A percentile compares a stretch with the other conserved stretches of the same genome.
phyloP scores from a whole-genome alignment of 2,888 invertebrate species.

The Drosophila lacicola region DNA sequence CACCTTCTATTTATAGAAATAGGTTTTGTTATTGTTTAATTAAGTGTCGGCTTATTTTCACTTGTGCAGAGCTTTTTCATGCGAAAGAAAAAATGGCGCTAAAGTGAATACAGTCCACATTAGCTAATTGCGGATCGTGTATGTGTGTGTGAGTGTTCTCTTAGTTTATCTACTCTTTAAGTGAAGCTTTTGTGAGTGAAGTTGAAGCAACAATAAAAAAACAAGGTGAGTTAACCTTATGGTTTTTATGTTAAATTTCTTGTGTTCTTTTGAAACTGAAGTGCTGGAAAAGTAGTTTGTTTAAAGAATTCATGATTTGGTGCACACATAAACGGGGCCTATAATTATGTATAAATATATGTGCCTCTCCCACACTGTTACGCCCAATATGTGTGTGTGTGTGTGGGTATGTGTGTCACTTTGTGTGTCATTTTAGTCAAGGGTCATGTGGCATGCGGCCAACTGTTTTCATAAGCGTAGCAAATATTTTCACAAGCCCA shows the following conservation, averaged over 20 bases:
- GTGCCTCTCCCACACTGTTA: neutral
- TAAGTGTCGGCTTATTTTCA: too few relatives aligned
- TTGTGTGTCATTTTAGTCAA: constrained; percentile 71
- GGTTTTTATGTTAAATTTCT: too few relatives aligned
- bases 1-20: too few relatives aligned
- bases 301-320: constrained; percentile 1
- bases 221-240: too few relatives aligned
- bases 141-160: neutral
- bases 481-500: constrained; percentile 80
- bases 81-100: too few relatives aligned
- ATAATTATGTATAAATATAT: constrained; percentile 23
- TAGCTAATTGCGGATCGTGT: neutral
- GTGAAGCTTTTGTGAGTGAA: neutral
- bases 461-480: constrained; percentile 78
- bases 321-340: constrained; percentile 31
- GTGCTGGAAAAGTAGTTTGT: too few relatives aligned
- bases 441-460: constrained; percentile 73
- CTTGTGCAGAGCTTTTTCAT: too few relatives aligned
- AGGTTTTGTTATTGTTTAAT: too few relatives aligned
- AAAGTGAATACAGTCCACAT: too few relatives aligned
- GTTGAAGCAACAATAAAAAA: too few relatives aligned
- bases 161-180: neutral
- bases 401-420: constrained; percentile 39
- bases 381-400: neutral
- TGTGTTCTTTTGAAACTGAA: too few relatives aligned